Conservation (phyloP, 2,797 vertebrate genomes). For the Onychomys leucogaster region DNA sequence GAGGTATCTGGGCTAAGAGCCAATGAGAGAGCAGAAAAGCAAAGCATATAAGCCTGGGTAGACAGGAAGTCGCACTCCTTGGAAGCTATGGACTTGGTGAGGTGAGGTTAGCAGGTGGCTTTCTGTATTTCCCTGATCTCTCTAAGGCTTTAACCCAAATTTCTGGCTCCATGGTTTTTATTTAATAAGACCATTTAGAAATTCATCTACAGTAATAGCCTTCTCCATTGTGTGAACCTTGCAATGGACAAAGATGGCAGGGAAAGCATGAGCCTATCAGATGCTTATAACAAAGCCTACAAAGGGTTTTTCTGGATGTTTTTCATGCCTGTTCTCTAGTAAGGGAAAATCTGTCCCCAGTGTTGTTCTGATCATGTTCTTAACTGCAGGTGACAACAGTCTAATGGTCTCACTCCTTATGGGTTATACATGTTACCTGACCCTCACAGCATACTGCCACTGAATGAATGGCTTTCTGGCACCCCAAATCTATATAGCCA, state of each 20-base stretch:
- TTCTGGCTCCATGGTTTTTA: too few species aligned
- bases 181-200: too few species aligned
- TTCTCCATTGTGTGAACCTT: background rate
- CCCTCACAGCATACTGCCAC: background rate
- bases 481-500: background rate
- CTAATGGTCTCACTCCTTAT: background rate
- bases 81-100: too few species aligned
- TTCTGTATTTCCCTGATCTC: too few species aligned
- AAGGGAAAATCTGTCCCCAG: background rate
- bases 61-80: too few species aligned
- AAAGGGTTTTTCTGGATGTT: background rate
- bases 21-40: too few species aligned
- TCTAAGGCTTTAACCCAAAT: too few species aligned
- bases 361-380: background rate
- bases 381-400: background rate
- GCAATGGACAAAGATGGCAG: background rate
- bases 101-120: too few species aligned
- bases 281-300: background rate
- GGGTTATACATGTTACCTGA: background rate
- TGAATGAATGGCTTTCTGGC: background rate
- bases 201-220: too few species aligned
- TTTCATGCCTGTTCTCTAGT: background rate
- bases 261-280: background rate
- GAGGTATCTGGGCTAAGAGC: too few species aligned
- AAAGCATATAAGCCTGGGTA: too few species aligned